Conservation (phyloP, 2,113 vertebrate species). For the Nanorana parkeri region DNA sequence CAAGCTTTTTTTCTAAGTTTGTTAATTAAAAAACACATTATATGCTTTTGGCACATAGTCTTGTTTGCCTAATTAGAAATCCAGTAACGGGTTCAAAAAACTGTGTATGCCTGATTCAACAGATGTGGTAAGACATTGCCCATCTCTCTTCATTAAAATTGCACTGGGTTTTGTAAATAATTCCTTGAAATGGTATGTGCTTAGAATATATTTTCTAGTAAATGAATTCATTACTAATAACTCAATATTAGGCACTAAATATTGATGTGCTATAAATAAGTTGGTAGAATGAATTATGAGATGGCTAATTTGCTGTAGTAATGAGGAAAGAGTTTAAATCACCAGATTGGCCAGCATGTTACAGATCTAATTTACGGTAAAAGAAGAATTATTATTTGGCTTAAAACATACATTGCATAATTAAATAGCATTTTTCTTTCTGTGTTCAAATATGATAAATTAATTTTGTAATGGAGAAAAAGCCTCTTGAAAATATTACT, state of each 20-base stretch:
- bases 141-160: too few relatives aligned
- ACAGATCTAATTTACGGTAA: slow-evolving; percentile 41
- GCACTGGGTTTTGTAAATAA: too few relatives aligned
- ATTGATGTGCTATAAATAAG: slow-evolving; percentile 28
- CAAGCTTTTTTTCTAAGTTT: too few relatives aligned
- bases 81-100: too few relatives aligned
- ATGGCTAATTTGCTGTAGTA: slow-evolving; percentile 7
- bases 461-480: slow-evolving; percentile 29
- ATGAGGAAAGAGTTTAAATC: slow-evolving; percentile 13
- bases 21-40: too few relatives aligned
- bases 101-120: too few relatives aligned
- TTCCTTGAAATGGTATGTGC: too few relatives aligned
- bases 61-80: too few relatives aligned
- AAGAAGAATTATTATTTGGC: slow-evolving; percentile 29
- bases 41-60: too few relatives aligned
- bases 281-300: slow-evolving; percentile 29
- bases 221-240: slow-evolving; percentile 16
- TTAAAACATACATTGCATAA: slow-evolving; percentile 26
- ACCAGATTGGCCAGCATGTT: slow-evolving; percentile 4
- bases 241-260: slow-evolving; percentile 16
- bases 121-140: too few relatives aligned
- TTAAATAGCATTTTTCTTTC: slow-evolving; percentile 15
- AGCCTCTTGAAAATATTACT: background rate
- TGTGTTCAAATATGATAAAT: slow-evolving; percentile 12
- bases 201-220: background rate